Evolutionary conservation across 2,113 vertebrate genomes (phyloP).

Genomic region (Dermatemys mawii): DNA sequence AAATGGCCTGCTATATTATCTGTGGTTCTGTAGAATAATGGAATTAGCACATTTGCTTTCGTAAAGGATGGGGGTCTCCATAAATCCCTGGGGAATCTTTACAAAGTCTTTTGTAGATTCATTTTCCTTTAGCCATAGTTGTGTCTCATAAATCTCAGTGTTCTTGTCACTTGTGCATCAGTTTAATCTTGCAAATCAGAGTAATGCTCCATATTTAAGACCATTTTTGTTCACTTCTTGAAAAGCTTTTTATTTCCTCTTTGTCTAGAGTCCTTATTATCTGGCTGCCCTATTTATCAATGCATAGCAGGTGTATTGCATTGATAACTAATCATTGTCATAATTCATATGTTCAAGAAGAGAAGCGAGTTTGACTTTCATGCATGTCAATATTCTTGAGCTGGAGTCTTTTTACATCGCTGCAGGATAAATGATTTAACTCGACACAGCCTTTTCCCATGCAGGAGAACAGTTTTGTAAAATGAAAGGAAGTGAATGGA

Average conservation of each 20-base stretch:
- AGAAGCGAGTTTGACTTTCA: conserved; percentile 24
- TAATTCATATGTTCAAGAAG: conserved; percentile 50
- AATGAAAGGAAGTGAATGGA: neutral
- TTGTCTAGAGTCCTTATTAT: conserved; percentile 55
- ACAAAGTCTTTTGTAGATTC: neutral
- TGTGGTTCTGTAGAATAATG: rapidly evolving
- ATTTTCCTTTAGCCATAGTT: conserved; percentile 18
- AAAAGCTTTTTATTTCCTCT: conserved; percentile 32
- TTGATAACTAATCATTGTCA: conserved; percentile 26
- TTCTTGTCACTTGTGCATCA: conserved; percentile 39
- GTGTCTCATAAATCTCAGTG: conserved; percentile 50
- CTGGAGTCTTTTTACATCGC: conserved; percentile 7
- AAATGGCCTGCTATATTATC: neutral
- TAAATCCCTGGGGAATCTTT: rapidly evolving
- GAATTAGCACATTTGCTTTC: rapidly evolving
- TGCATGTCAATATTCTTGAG: conserved; percentile 6
- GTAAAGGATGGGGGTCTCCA: neutral
- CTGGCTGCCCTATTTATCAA: conserved; percentile 54
- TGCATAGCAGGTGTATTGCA: conserved; percentile 55
- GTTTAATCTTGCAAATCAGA: conserved; percentile 68
- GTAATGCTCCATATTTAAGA: conserved; percentile 59
- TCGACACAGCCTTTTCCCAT: conserved; percentile 7
- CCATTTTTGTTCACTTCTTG: conserved; percentile 52
- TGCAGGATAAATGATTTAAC: conserved; percentile 46
- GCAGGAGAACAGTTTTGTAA: neutral